These are phyloP conservation scores for Ammospiza maritima DNA, from an alignment of 2,797 vertebrate genomes.

Conservation along the genomic window DNA sequence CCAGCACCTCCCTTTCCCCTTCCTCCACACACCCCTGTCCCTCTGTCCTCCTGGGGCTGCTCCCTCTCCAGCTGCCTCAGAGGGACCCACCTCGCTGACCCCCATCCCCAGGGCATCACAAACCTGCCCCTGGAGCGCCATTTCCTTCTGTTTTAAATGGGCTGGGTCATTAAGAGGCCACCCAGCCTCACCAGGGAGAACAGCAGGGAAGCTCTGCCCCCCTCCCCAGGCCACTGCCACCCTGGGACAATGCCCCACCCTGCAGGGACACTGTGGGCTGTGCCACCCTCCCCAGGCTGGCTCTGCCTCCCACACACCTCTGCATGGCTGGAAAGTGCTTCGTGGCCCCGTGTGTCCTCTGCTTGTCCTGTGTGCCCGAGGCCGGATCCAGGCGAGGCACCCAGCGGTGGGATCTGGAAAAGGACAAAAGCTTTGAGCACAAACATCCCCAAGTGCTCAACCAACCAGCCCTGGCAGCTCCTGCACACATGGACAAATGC, in stretches of 20 bases:
- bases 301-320: background rate
- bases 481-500: rapidly evolving
- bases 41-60: rapidly evolving
- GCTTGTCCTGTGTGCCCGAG: background rate
- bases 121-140: background rate
- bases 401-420: constrained; percentile 12
- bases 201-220: background rate
- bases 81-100: rapidly evolving
- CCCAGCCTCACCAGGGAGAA: rapidly evolving
- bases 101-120: rapidly evolving
- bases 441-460: rapidly evolving
- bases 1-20: background rate
- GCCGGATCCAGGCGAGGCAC: background rate
- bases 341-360: background rate
- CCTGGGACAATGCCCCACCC: background rate
- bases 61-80: background rate
- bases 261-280: background rate
- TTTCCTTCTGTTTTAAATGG: background rate
- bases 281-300: background rate
- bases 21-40: rapidly evolving
- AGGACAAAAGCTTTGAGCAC: background rate
- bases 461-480: background rate
- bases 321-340: background rate
- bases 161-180: background rate
- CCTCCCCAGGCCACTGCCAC: background rate